These are phyloP conservation scores for Echiichthys vipera DNA, from an alignment of 2,797 vertebrate genomes.

Conservation along the genomic window DNA sequence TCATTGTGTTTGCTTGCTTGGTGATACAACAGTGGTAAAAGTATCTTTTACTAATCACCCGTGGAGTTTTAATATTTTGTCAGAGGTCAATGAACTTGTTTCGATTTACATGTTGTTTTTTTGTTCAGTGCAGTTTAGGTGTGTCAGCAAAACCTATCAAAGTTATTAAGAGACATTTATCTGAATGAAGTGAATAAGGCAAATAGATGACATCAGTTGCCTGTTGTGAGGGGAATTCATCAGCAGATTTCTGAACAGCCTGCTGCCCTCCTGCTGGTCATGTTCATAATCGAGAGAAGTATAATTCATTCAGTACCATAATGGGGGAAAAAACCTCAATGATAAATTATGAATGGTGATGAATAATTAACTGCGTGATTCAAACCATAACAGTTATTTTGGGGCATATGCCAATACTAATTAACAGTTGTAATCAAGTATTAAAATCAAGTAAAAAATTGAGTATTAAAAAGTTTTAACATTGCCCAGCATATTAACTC, in stretches of 20 bases:
- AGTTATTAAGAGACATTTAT: slow-evolving; percentile 18
- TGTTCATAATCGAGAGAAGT: slow-evolving; percentile 40
- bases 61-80: background rate
- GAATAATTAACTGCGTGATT: slow-evolving; percentile 58
- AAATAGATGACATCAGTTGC: slow-evolving; percentile 42
- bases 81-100: background rate
- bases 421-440: slow-evolving; percentile 50
- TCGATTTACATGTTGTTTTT: slow-evolving; percentile 10
- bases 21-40: background rate
- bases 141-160: slow-evolving; percentile 21
- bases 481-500: slow-evolving; percentile 21
- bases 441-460: no score
- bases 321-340: slow-evolving; percentile 33
- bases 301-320: slow-evolving; percentile 49
- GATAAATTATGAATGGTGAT: slow-evolving; percentile 52
- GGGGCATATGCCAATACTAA: slow-evolving; percentile 33
- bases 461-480: slow-evolving; percentile 25
- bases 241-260: slow-evolving; percentile 47
- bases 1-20: slow-evolving; percentile 3
- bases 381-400: slow-evolving; percentile 51
- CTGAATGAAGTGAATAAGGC: slow-evolving; percentile 37
- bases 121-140: slow-evolving; percentile 17
- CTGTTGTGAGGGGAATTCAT: slow-evolving; percentile 58
- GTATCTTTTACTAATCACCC: background rate
- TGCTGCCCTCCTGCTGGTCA: slow-evolving; percentile 37